phyloP scores from a whole-genome alignment of 2,113 vertebrate genomes.

The Hemiprocne comata region DNA sequence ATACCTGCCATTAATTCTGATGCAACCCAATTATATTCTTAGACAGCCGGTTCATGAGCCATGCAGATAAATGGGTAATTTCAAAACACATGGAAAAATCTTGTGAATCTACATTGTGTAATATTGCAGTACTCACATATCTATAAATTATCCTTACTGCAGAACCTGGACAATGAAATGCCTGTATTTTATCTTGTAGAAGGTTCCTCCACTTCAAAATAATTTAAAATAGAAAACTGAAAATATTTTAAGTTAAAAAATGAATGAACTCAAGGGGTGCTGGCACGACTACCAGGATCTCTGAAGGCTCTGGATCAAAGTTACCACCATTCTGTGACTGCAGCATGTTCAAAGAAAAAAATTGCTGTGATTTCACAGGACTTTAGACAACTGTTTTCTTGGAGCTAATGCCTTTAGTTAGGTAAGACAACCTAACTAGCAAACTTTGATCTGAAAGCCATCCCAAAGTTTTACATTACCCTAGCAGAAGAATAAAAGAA shows the following conservation, averaged over 20 bases:
- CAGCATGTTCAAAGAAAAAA: not conserved
- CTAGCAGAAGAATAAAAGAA: not conserved
- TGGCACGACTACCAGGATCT: not conserved
- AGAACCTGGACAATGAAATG: not conserved
- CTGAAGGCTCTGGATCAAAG: not conserved
- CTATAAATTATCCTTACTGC: constrained; percentile 18
- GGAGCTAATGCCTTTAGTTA: not conserved
- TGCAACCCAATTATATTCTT: constrained; percentile 27
- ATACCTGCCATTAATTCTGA: constrained; percentile 44
- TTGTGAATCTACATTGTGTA: not conserved
- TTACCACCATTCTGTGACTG: not conserved
- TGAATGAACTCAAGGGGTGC: not conserved
- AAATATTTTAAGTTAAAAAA: not conserved
- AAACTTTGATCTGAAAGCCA: not conserved
- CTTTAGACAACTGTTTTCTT: not conserved
- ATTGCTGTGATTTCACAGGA: not conserved
- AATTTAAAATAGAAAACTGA: not conserved
- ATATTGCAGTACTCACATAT: not conserved
- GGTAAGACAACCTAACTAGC: not conserved
- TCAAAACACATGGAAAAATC: constrained; percentile 14
- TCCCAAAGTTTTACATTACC: not conserved
- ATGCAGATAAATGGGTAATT: constrained; percentile 33
- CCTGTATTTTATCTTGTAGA: not conserved
- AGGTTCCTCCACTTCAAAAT: not conserved
- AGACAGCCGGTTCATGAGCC: constrained; percentile 44